A percentile compares a stretch with the other conserved stretches of the same genome.
Conservation (phyloP, 2,888 invertebrate genomes). For the Pollenia angustigena region DNA sequence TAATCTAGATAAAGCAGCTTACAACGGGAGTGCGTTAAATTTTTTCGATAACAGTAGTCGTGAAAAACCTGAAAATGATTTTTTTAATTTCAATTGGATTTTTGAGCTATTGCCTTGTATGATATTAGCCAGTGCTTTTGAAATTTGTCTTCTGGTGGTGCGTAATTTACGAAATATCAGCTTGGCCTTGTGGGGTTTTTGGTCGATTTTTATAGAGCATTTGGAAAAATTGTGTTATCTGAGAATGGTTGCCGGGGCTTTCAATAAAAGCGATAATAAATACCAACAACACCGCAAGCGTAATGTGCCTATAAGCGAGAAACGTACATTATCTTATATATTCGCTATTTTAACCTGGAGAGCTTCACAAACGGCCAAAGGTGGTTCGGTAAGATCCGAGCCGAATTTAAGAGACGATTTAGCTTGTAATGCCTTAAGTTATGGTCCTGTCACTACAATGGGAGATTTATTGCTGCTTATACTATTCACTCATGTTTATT, state of each 20-base stretch:
- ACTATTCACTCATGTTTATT: conserved; percentile 65
- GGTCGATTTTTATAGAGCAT: conserved; percentile 26
- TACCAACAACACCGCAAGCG: conserved; percentile 28
- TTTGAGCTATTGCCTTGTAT: conserved; percentile 62
- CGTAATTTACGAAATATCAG: conserved; percentile 53
- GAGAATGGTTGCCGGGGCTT: neutral
- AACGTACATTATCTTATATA: conserved; percentile 61
- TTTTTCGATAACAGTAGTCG: neutral
- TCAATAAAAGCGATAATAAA: conserved; percentile 11
- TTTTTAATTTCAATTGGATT: conserved; percentile 54
- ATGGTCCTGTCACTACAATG: conserved; percentile 53
- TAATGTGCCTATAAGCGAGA: conserved; percentile 27
- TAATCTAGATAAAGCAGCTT: neutral
- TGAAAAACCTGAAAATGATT: conserved; percentile 15
- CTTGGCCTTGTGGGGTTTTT: conserved; percentile 42
- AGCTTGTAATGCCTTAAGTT: conserved; percentile 17
- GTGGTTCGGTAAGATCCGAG: neutral
- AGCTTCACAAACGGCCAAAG: conserved; percentile 42
- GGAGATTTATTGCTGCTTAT: conserved; percentile 55
- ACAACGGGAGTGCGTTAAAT: neutral
- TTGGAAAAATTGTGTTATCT: conserved; percentile 35
- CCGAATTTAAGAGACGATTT: conserved; percentile 30
- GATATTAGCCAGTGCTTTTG: conserved; percentile 62
- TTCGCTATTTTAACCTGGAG: conserved; percentile 65
- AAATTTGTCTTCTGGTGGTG: conserved; percentile 48